Conservation (phyloP, 2,888 invertebrate genomes). For the Esperia sulphurella region DNA sequence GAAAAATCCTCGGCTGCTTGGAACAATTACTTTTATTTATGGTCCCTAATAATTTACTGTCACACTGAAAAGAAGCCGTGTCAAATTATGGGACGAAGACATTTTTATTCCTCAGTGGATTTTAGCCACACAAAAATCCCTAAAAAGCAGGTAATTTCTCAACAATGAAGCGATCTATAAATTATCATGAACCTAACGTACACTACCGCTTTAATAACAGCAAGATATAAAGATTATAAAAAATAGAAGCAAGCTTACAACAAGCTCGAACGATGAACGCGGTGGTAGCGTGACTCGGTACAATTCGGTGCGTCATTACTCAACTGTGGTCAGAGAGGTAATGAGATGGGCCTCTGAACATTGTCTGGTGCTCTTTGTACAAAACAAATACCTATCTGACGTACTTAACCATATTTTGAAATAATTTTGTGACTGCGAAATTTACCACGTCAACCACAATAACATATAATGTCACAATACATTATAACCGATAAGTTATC, state of each 20-base stretch:
- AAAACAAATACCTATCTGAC: neutral
- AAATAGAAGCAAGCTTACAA: slow-evolving; percentile 33
- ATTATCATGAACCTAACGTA: no score
- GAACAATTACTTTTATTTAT: slow-evolving; percentile 72
- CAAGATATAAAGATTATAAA: neutral
- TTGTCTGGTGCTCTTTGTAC: neutral
- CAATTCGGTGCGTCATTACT: slow-evolving; percentile 47
- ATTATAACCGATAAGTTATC: no score
- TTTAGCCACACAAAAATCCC: slow-evolving; percentile 6
- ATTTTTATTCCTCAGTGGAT: slow-evolving; percentile 41
- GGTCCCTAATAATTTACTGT: slow-evolving; percentile 64
- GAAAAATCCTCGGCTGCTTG: slow-evolving; percentile 61
- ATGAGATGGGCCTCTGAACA: slow-evolving; percentile 54
- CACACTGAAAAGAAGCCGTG: slow-evolving; percentile 52
- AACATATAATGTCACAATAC: no score
- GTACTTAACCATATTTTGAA: neutral
- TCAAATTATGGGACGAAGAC: slow-evolving; percentile 47
- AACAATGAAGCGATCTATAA: no score
- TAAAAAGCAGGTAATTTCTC: neutral
- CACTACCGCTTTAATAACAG: neutral
- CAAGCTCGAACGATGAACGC: slow-evolving; percentile 20
- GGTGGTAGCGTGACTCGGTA: slow-evolving; percentile 42
- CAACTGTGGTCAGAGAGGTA: slow-evolving; percentile 58
- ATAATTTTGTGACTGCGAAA: neutral
- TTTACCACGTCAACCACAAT: no score